Conservation (phyloP, 1,140 invertebrate species). For the Bombus sibiricus region DNA sequence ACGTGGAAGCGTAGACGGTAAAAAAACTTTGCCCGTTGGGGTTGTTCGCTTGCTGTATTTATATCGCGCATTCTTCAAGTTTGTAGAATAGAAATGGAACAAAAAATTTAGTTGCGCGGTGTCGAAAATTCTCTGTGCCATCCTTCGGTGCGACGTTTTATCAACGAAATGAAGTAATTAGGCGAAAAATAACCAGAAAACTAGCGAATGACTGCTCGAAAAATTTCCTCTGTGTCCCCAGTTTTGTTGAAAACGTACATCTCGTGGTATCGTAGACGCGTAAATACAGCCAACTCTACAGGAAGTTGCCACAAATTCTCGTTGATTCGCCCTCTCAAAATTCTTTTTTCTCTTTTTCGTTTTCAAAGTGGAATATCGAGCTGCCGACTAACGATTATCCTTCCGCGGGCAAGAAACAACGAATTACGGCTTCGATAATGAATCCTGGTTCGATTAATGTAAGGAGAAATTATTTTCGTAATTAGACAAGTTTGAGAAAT, state of each 20-base stretch:
- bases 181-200: slow-evolving; percentile 13
- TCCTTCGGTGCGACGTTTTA: background rate
- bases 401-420: background rate
- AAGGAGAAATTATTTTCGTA: background rate
- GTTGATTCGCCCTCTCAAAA: background rate
- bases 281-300: background rate
- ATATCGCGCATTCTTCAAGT: background rate
- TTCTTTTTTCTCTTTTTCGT: background rate
- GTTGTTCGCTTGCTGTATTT: background rate
- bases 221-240: background rate
- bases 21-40: background rate
- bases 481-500: background rate
- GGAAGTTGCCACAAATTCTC: background rate
- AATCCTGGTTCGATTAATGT: no score
- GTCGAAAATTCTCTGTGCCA: background rate
- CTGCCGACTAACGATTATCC: background rate
- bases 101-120: background rate
- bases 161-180: slow-evolving; percentile 30
- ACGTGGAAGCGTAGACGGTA: background rate
- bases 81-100: background rate
- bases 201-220: background rate
- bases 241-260: background rate
- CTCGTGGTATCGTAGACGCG: background rate
- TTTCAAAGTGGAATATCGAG: background rate
- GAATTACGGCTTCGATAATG: no score